Evolutionary conservation across 2,797 vertebrate species (phyloP).

Genomic region (Arremon aurantiirostris): DNA sequence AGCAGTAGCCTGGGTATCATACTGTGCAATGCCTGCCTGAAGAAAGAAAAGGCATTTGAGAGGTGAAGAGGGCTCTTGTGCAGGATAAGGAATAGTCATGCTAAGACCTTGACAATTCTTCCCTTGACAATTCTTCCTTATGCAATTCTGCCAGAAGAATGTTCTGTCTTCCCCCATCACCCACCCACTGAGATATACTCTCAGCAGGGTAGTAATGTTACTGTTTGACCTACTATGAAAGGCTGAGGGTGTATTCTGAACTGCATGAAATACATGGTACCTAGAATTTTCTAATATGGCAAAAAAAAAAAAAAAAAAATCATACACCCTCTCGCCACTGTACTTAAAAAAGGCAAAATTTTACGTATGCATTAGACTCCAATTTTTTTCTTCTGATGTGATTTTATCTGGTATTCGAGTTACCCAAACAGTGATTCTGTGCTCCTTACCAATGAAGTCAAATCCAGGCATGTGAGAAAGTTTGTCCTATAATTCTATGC

Average conservation of each 20-base stretch:
- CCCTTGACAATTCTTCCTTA: background rate
- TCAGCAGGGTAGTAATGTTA: background rate
- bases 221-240: background rate
- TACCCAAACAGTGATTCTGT: background rate
- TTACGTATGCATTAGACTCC: background rate
- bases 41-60: background rate
- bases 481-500: background rate
- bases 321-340: background rate
- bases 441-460: background rate
- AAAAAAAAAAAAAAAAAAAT: background rate
- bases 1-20: background rate
- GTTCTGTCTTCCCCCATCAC: background rate
- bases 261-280: background rate
- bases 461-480: background rate
- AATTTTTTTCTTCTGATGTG: background rate
- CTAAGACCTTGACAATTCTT: background rate
- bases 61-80: background rate
- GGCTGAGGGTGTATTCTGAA: background rate
- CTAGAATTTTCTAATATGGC: background rate
- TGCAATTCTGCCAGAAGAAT: background rate
- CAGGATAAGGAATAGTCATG: background rate
- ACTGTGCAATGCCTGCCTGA: background rate
- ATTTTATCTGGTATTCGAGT: background rate
- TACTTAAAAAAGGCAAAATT: background rate
- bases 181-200: background rate